These are phyloP conservation scores for Mirounga angustirostris DNA, from an alignment of 2,113 vertebrate species.

Conservation along the genomic window DNA sequence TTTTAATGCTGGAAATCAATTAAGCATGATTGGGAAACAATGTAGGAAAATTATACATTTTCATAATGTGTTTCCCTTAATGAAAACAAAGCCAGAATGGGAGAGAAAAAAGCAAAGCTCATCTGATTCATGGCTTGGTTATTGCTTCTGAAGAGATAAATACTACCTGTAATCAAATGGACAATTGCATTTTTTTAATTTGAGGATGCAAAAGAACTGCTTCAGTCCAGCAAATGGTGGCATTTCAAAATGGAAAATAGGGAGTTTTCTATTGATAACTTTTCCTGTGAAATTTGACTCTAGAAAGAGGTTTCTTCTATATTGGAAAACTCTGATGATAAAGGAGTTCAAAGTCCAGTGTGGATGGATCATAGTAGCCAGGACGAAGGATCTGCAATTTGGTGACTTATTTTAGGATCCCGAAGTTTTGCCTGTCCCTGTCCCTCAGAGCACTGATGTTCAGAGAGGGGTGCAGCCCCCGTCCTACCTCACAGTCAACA, in stretches of 20 bases:
- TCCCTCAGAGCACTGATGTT: neutral
- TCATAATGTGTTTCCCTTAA: conserved; percentile 34
- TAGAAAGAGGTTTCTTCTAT: neutral
- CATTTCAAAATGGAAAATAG: neutral
- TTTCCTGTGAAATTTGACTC: neutral
- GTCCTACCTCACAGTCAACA: fast-evolving
- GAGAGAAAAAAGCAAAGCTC: neutral
- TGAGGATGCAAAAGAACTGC: neutral
- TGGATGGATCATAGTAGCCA: neutral
- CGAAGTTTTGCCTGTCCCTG: neutral
- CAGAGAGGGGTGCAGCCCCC: neutral
- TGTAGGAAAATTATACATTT: conserved; percentile 56
- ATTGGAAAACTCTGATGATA: neutral
- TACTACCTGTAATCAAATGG: neutral
- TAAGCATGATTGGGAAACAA: conserved; percentile 26
- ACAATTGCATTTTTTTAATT: neutral
- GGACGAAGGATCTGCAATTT: neutral
- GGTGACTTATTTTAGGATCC: neutral
- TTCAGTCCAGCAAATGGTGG: neutral
- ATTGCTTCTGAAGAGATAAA: neutral
- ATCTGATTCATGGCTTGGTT: neutral
- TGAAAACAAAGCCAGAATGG: conserved; percentile 32
- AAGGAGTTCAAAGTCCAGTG: neutral
- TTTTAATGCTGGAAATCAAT: conserved; percentile 57
- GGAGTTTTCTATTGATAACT: neutral